A percentile compares a stretch with the other conserved stretches of the same genome.
Conservation (phyloP, 2,113 vertebrate genomes). For the Nannobrachium achirus region DNA sequence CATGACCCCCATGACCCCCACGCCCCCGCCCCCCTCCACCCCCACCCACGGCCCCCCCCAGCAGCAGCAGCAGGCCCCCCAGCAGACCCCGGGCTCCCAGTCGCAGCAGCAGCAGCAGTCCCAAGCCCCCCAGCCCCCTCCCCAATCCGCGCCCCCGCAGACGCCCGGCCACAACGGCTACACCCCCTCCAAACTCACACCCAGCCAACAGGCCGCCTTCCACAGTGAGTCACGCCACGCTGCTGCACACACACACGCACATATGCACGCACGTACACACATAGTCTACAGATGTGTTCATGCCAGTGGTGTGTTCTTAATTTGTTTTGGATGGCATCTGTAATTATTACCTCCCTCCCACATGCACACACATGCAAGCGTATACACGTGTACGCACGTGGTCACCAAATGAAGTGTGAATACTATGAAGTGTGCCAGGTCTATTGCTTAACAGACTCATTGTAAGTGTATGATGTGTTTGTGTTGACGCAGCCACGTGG, state of each 20-base stretch:
- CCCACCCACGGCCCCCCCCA: conserved; percentile 68
- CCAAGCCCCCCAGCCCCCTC: conserved; percentile 61
- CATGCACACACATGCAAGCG: not conserved
- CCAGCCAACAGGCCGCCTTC: conserved; percentile 65
- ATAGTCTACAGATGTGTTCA: too few relatives aligned
- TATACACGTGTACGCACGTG: too few relatives aligned
- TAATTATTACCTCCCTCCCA: too few relatives aligned
- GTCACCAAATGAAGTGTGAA: too few relatives aligned
- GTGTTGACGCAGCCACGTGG: conserved; percentile 73
- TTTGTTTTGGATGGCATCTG: too few relatives aligned
- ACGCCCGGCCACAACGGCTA: conserved; percentile 59
- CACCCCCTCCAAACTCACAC: conserved; percentile 61
- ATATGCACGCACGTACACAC: not conserved
- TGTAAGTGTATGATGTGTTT: not conserved
- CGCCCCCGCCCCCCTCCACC: conserved; percentile 57
- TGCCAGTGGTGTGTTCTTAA: too few relatives aligned
- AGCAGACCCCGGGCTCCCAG: conserved; percentile 36
- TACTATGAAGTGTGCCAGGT: too few relatives aligned
- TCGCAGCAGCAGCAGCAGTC: conserved; percentile 25
- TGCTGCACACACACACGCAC: not conserved
- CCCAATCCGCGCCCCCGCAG: conserved; percentile 41
- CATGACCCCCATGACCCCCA: conserved; percentile 55
- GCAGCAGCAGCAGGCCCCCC: conserved; percentile 58
- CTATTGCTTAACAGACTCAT: too few relatives aligned
- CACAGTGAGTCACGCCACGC: conserved; percentile 69